phyloP scores from a whole-genome alignment of 1,140 invertebrate species.

The Battus philenor region DNA sequence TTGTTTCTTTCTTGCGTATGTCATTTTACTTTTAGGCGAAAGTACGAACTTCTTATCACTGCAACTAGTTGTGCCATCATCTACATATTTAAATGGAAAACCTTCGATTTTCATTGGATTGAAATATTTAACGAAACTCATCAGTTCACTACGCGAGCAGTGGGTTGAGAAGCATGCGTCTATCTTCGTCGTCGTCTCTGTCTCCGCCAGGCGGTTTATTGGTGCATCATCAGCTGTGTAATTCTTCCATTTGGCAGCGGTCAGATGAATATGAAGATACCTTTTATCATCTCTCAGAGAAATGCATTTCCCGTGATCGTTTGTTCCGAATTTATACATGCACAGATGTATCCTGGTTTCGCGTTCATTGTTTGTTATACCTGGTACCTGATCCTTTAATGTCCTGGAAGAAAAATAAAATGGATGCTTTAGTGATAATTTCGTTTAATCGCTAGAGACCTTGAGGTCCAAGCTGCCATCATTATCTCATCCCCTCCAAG shows the following conservation, averaged over 20 bases:
- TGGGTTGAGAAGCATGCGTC: constrained; percentile 81
- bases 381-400: constrained; percentile 26
- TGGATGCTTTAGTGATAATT: too few relatives aligned
- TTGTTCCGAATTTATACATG: constrained; percentile 14
- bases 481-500: too few relatives aligned
- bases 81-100: constrained; percentile 27
- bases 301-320: constrained; percentile 16
- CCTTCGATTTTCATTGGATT: constrained; percentile 33
- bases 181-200: constrained; percentile 34
- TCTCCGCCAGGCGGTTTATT: constrained; percentile 36
- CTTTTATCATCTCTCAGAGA: constrained; percentile 2
- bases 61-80: too few relatives aligned
- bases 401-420: constrained; percentile 33
- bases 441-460: too few relatives aligned
- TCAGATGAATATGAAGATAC: constrained; percentile 62
- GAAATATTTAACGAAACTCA: constrained; percentile 43
- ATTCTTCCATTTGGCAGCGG: constrained; percentile 73
- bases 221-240: constrained; percentile 39
- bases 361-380: constrained; percentile 32
- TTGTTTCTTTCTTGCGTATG: neutral
- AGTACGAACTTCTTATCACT: neutral
- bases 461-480: too few relatives aligned
- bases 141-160: constrained; percentile 71
- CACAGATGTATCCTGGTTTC: constrained; percentile 33
- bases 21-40: neutral